Base-by-base conservation (phyloP, 2,888 invertebrate genomes). In the Axea sp. region DNA sequence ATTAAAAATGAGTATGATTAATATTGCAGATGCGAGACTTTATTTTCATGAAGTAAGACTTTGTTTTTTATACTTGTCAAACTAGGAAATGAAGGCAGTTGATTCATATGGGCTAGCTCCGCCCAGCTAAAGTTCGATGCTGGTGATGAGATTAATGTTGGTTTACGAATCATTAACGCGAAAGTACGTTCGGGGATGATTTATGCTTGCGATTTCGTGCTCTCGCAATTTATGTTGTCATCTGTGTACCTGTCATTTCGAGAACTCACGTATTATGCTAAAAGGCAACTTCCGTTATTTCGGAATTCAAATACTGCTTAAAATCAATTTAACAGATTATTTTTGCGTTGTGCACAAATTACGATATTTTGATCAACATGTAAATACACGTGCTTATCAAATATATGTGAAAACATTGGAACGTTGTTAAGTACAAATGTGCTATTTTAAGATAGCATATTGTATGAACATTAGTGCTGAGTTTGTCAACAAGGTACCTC, bases 101-200 rank as follows among this genome's bases (percentile, higher is more conserved):
- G 51, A 68, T 51, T 43, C 43, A 69, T 57, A 39, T 9, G 35
- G 43, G 28, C 19, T 14, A 51, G 49, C 49, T 28, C 49, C 57
- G 55, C 55, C 55, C 24, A 31, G 41, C 33, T 17, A 22, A 49
- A 55, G 49, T 55, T 62, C 57, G 55, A 62, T 28, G 62, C 43
- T 62, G 35, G 55, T 49, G 43, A 62, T 57, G 71, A 71, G 71
- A 64, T 71, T 62, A 69, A 62, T 64, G 71, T 62, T 47, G 62
- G 71, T 71, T 71, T 57, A 71, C 62, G 62, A 71, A 62, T 62
- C 55, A 64, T 62, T 49, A 55, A 41, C 55, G 49, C 7, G 49
- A 41, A 55, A 53, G 37, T 43, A 68, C 17, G 39, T 71, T 57
- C 35, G 7, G 28, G 15, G 30, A 57, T 71, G 71, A 71, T 71